Conservation (phyloP, 2,888 invertebrate genomes). For the Hypomecis atomaria region DNA sequence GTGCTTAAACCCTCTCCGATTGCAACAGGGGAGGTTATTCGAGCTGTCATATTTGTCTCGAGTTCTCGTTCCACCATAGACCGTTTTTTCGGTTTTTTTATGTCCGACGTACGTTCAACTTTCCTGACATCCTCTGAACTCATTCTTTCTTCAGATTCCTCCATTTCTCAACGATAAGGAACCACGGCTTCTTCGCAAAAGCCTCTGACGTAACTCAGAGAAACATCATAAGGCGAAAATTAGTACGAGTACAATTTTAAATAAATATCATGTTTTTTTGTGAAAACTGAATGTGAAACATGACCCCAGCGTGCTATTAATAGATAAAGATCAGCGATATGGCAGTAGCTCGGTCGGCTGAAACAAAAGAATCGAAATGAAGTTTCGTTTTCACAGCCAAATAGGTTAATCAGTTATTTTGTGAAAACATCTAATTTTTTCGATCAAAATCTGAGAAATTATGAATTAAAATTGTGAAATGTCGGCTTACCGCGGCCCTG, state of each 20-base stretch:
- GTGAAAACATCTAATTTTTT: slow-evolving; percentile 49
- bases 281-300: slow-evolving; percentile 51
- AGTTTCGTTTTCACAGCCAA: slow-evolving; percentile 68
- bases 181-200: slow-evolving; percentile 40
- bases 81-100: slow-evolving; percentile 72
- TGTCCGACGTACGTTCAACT: slow-evolving; percentile 47
- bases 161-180: slow-evolving; percentile 57
- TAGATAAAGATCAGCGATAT: slow-evolving; percentile 50
- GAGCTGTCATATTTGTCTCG: slow-evolving; percentile 73
- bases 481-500: slow-evolving; percentile 55
- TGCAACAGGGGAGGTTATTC: slow-evolving; percentile 67
- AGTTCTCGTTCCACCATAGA: slow-evolving; percentile 76
- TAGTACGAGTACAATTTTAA: slow-evolving; percentile 45
- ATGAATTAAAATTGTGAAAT: slow-evolving; percentile 59
- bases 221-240: slow-evolving; percentile 52
- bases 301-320: slow-evolving; percentile 48
- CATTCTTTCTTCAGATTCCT: slow-evolving; percentile 71
- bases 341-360: slow-evolving; percentile 57
- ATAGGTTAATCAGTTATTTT: slow-evolving; percentile 73
- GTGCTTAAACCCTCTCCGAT: slow-evolving; percentile 60
- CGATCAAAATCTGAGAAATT: slow-evolving; percentile 41
- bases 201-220: slow-evolving; percentile 56
- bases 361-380: slow-evolving; percentile 82
- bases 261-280: slow-evolving; percentile 42
- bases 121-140: slow-evolving; percentile 60